Percentiles rank a stretch among this genome's conserved stretches.
phyloP scores from a whole-genome alignment of 1,140 invertebrate species.

The Cyrtorhinus lividipennis region DNA sequence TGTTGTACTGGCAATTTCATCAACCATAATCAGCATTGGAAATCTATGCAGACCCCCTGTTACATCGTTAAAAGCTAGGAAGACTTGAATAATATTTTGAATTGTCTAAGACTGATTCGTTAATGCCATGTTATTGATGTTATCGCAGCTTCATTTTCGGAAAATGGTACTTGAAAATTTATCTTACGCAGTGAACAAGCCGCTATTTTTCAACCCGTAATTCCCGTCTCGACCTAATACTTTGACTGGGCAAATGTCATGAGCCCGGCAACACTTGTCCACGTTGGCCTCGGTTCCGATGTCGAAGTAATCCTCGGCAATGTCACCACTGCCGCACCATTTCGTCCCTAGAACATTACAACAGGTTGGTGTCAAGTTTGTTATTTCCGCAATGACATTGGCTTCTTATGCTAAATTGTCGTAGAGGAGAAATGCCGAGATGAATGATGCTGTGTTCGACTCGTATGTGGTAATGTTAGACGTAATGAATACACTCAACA shows the following conservation, averaged over 20 bases:
- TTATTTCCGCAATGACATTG: too few relatives aligned
- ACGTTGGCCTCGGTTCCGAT: constrained; percentile 52
- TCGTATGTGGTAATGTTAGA: too few relatives aligned
- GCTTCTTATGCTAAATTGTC: too few relatives aligned
- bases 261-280: constrained; percentile 69
- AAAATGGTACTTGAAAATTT: too few relatives aligned
- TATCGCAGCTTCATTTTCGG: too few relatives aligned
- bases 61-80: too few relatives aligned
- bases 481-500: too few relatives aligned
- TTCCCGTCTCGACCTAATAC: constrained; percentile 53
- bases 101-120: not conserved
- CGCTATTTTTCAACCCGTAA: constrained; percentile 70
- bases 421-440: too few relatives aligned
- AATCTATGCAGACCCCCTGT: too few relatives aligned
- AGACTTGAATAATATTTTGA: not conserved
- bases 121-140: not conserved
- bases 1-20: too few relatives aligned
- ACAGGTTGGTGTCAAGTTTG: not conserved
- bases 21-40: too few relatives aligned
- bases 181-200: constrained; percentile 65
- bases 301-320: constrained; percentile 67
- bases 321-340: constrained; percentile 76
- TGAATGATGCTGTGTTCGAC: too few relatives aligned
- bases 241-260: constrained; percentile 64
- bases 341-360: constrained; percentile 52